Base-by-base conservation (phyloP, 2,113 vertebrate species). In the Salvelinus alpinus region DNA sequence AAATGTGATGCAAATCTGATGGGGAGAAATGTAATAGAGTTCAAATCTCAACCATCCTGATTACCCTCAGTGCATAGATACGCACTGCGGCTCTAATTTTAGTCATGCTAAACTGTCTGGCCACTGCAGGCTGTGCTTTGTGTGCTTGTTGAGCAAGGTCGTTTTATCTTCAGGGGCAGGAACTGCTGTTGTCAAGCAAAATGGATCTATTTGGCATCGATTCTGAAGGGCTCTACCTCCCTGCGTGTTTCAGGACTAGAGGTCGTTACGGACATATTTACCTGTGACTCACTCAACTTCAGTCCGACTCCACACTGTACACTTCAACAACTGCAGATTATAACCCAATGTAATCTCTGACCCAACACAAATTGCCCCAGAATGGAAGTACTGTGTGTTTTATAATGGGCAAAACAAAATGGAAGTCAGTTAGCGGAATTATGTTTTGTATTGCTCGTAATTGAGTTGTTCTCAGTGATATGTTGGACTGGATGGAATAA, bases 401-500 rank as follows among this genome's bases (percentile, higher is more conserved):
- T 18, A 12, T 3, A 11, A 44, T 44, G 38, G 38, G 38, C 38
- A 12, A 44, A 44, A 11, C 38, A 44, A 4, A 54, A 16, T 16
- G 16, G 16, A 54, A 13, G 1, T 54, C 51, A 54, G 3, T 54
- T 5, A 54, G 51, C 16, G 5, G 51, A 54, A 54, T 54, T 18
- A 54, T 18, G 16, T 5, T 54, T 54, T 16, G 51, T 47, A 54
- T 14, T 54, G 97, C 95, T 82, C 34, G 6, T 34, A 13, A 51
- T 51, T 51, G 9, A 44, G 38, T 44, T 54, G 16, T 54, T 18
- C 51, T 16, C 51, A 54, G 51, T 4, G 1, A 18, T 54, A 18
- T 2, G 14, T 54, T 54, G 16, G 51, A 18, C 14, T 4, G 51
- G 51, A 54, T 18, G 16, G 16, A 18, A 92, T 98, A 75, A 54